Conservation (phyloP, 92 coral and sea anemone species). For the Siderastrea siderea region DNA sequence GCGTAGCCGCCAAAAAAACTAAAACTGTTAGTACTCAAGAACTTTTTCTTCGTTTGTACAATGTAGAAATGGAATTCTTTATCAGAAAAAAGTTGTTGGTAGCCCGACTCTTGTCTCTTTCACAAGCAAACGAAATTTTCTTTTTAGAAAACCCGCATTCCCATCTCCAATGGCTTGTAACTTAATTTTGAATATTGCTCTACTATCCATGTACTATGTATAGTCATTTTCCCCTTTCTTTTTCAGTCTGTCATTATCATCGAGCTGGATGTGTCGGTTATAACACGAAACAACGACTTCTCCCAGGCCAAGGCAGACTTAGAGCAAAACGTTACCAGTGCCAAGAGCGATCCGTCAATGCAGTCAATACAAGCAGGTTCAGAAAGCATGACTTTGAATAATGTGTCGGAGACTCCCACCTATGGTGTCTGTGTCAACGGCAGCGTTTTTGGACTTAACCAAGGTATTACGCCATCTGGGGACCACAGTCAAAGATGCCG, state of each 20-base stretch:
- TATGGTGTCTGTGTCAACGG: slow-evolving; percentile 80
- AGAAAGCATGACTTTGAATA: slow-evolving; percentile 43
- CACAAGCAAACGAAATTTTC: no score
- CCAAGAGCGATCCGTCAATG: slow-evolving; percentile 57
- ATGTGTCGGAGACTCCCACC: slow-evolving; percentile 53
- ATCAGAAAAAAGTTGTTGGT: no score
- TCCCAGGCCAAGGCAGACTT: slow-evolving; percentile 45
- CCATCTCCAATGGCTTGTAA: no score
- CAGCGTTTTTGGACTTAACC: slow-evolving; percentile 79
- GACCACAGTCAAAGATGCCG: slow-evolving; percentile 73
- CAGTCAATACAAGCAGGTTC: slow-evolving; percentile 58
- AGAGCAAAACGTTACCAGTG: slow-evolving; percentile 64
- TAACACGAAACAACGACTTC: slow-evolving; percentile 66
- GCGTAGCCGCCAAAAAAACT: no score
- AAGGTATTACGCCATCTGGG: neutral
- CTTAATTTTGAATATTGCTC: no score
- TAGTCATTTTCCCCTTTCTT: neutral
- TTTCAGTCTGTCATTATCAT: slow-evolving; percentile 78
- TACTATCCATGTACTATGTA: neutral
- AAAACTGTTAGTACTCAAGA: no score
- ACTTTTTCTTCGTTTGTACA: no score
- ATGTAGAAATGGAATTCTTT: no score
- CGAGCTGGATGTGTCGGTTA: slow-evolving; percentile 77
- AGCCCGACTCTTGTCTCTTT: no score
- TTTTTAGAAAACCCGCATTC: no score